Conservation (phyloP, 2,797 vertebrate genomes). For the Allobates femoralis region DNA sequence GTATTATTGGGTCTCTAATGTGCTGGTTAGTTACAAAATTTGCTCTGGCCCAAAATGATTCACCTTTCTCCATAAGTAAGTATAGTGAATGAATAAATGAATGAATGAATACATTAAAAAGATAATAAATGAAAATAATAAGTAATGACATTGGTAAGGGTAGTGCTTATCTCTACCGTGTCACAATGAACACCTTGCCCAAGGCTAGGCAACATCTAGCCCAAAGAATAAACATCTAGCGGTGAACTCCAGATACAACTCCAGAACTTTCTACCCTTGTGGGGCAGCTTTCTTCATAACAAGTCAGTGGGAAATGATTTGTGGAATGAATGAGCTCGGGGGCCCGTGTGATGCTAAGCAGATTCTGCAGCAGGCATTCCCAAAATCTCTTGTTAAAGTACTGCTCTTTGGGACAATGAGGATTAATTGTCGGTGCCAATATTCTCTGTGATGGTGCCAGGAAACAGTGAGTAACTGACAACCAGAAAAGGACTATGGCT, state of each 20-base stretch:
- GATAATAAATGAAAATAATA: too few species aligned
- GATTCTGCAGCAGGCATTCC: neutral
- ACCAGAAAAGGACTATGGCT: conserved; percentile 4
- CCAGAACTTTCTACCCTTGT: neutral
- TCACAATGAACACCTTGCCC: neutral
- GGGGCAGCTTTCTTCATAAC: neutral
- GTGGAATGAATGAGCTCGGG: conserved; percentile 15
- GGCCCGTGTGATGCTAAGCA: conserved; percentile 15
- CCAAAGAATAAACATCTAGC: neutral
- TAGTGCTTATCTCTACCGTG: neutral
- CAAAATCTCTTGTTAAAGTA: neutral
- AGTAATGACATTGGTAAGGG: neutral
- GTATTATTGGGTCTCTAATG: too few species aligned
- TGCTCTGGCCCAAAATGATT: too few species aligned
- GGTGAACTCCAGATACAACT: neutral
- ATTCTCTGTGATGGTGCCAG: conserved; percentile 6
- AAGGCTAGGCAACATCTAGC: neutral
- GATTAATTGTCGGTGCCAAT: conserved; percentile 42
- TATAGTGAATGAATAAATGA: too few species aligned
- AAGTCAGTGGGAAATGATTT: conserved; percentile 14
- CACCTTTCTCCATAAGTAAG: too few species aligned
- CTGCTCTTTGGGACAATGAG: neutral
- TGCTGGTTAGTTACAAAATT: neutral
- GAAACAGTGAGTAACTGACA: conserved; percentile 11
- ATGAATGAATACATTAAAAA: too few species aligned